These are phyloP conservation scores for Pegoplata infirma DNA, from an alignment of 2,888 invertebrate genomes.

Conservation along the genomic window DNA sequence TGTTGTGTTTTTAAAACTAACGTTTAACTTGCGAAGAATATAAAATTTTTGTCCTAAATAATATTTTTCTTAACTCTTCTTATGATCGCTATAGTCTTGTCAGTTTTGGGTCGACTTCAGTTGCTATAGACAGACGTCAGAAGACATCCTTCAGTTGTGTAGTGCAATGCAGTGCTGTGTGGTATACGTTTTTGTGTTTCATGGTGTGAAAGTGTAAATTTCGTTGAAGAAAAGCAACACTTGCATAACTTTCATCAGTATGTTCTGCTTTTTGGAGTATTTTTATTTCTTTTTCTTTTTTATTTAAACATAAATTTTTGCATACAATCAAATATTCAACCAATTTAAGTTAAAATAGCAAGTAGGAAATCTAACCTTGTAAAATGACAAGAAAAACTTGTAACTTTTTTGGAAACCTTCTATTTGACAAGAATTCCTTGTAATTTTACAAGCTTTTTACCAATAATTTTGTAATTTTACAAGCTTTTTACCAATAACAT, in stretches of 20 bases:
- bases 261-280: neutral
- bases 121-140: neutral
- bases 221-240: constrained; percentile 49
- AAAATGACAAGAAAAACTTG: neutral
- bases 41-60: too few species aligned
- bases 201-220: constrained; percentile 49
- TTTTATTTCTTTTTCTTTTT: neutral
- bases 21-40: too few species aligned
- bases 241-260: constrained; percentile 30
- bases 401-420: too few species aligned
- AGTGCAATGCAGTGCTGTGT: neutral
- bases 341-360: neutral
- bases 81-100: too few species aligned
- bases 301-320: neutral
- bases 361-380: neutral
- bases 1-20: too few species aligned
- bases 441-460: too few species aligned
- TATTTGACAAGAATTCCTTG: too few species aligned
- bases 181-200: neutral
- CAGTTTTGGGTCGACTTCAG: too few species aligned
- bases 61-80: too few species aligned
- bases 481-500: too few species aligned
- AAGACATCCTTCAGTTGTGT: neutral
- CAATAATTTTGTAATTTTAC: too few species aligned
- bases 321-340: constrained; percentile 1